These are phyloP conservation scores for Microtus richardsoni DNA, from an alignment of 2,113 vertebrate species.

Conservation along the genomic window DNA sequence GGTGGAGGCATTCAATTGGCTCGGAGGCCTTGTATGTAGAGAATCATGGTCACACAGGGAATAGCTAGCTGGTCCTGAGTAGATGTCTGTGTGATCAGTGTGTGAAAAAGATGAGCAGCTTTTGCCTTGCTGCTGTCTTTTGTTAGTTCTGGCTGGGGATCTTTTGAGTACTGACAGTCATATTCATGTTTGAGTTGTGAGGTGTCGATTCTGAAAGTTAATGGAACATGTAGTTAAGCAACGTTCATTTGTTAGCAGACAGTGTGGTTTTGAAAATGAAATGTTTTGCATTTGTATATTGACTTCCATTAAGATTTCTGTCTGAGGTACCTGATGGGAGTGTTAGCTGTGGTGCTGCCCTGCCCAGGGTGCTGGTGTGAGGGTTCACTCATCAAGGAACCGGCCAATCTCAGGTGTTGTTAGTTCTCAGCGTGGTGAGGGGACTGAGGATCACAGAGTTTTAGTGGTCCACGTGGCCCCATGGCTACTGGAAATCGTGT, in stretches of 20 bases:
- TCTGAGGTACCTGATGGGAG: background rate
- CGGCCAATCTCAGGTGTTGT: accelerated
- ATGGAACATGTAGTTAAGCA: accelerated
- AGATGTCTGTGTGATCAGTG: background rate
- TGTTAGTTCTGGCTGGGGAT: background rate
- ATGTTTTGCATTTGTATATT: accelerated
- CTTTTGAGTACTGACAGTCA: background rate
- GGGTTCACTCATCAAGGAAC: background rate
- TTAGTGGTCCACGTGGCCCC: accelerated
- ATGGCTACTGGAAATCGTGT: background rate
- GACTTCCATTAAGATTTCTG: too few species aligned
- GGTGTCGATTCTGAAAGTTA: background rate
- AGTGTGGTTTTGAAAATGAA: background rate
- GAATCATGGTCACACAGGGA: accelerated
- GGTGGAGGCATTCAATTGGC: background rate
- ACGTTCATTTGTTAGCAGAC: accelerated
- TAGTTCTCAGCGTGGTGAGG: background rate
- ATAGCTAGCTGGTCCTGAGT: background rate
- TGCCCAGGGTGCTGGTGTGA: background rate
- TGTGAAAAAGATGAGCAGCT: background rate
- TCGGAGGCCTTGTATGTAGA: background rate
- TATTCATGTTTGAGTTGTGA: accelerated
- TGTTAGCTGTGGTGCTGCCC: background rate
- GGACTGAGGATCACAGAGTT: background rate
- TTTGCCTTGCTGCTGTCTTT: background rate